A percentile compares a stretch with the other conserved stretches of the same genome.
Conservation (phyloP, 2,888 invertebrate genomes). For the Empis stercorea region DNA sequence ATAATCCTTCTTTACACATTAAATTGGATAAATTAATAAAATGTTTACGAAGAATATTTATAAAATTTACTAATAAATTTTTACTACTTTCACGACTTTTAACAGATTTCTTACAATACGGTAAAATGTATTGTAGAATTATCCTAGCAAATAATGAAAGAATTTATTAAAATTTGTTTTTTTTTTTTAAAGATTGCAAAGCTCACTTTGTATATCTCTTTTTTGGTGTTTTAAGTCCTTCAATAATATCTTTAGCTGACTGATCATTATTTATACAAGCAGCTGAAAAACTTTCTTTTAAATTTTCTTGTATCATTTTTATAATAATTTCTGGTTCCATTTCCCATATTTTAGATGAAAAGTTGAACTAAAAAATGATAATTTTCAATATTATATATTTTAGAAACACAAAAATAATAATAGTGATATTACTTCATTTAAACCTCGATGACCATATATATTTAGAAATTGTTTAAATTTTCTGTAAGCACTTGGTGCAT, state of each 20-base stretch:
- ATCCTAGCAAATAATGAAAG: slow-evolving; percentile 29
- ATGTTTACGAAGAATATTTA: slow-evolving; percentile 47
- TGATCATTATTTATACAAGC: background rate
- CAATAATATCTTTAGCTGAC: slow-evolving; percentile 37
- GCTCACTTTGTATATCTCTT: slow-evolving; percentile 37
- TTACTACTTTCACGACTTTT: slow-evolving; percentile 55
- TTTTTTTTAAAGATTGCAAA: background rate
- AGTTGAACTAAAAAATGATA: slow-evolving; percentile 45
- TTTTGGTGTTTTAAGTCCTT: slow-evolving; percentile 39
- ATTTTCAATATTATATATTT: too few species aligned
- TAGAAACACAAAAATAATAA: background rate
- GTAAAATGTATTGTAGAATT: slow-evolving; percentile 47
- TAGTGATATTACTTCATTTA: slow-evolving; percentile 54
- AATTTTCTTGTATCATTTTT: slow-evolving; percentile 42
- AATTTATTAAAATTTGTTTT: background rate
- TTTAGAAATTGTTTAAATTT: slow-evolving; percentile 47
- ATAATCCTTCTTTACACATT: slow-evolving; percentile 46
- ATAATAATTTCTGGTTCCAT: slow-evolving; percentile 48
- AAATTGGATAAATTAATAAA: slow-evolving; percentile 43
- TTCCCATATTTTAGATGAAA: slow-evolving; percentile 52
- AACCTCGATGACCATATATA: slow-evolving; percentile 56
- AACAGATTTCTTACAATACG: slow-evolving; percentile 47
- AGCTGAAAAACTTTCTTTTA: background rate
- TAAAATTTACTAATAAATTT: slow-evolving; percentile 39
- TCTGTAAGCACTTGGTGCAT: slow-evolving; percentile 37